Conservation (phyloP, 2,113 vertebrate genomes). For the Notothenia rossii region DNA sequence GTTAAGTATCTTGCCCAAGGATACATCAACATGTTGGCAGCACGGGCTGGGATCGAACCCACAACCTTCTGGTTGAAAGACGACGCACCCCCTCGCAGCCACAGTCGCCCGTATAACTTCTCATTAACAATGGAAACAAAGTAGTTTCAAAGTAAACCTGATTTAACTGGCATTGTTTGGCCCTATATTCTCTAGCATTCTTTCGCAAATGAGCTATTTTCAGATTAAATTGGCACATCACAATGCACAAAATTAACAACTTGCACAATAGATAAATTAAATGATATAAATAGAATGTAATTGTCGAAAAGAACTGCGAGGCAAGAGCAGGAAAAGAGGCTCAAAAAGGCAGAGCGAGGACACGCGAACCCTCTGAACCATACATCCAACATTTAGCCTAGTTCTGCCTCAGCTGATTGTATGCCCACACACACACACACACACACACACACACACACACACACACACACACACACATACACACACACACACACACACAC, state of each 20-base stretch:
- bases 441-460: conserved; percentile 35
- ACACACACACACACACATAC: conserved; percentile 41
- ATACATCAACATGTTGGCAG: too few species aligned
- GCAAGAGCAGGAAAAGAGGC: conserved; percentile 13
- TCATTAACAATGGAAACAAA: too few species aligned
- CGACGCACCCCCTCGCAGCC: too few species aligned
- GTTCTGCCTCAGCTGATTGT: conserved; percentile 80
- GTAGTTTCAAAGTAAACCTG: not conserved
- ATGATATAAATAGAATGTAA: accelerated
- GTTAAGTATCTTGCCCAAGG: too few species aligned
- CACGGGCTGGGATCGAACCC: too few species aligned
- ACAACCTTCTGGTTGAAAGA: too few species aligned
- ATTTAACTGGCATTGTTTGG: too few species aligned
- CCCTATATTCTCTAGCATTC: too few species aligned
- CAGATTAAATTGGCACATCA: not conserved
- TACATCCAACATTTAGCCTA: conserved; percentile 76
- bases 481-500: conserved; percentile 33
- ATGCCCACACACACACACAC: conserved; percentile 28
- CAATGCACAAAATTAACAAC: not conserved
- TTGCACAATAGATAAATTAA: too few species aligned
- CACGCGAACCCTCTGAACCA: conserved; percentile 73
- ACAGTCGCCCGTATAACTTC: too few species aligned
- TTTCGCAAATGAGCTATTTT: not conserved
- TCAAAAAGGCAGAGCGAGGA: conserved; percentile 35
- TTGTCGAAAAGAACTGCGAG: not conserved